Evolutionary conservation across 2,888 invertebrate genomes (phyloP), one percentile per base, ranked within the genome.

Genomic region (Lasioglossum calceatum): DNA sequence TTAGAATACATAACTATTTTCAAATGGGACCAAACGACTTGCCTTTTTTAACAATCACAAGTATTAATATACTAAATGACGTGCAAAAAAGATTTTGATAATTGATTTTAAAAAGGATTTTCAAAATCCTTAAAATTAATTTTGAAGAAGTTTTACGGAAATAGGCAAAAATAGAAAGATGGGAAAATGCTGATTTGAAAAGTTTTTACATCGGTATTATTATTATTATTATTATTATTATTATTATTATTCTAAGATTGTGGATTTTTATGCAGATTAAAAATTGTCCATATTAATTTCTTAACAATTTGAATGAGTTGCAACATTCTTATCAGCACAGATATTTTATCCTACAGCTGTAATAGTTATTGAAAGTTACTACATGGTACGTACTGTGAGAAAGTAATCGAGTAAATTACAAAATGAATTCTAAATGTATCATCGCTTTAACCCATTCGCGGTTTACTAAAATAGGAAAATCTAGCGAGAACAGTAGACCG

Each of bases 401-500:
- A 19, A 54, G 23, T 54, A 10, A n/a, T n/a, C 10, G 58, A 4
- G 58, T 58, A 58, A n/a, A n/a, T n/a, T 58, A n/a, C n/a, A 4
- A n/a, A 58, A 58, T n/a, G 0, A 58, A n/a, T 58, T 58, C 12
- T 12, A n/a, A 58, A n/a, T 0, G 12, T 4, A 58, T 7, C 10
- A 12, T 58, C 1, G 58, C n/a, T 58, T 58, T 4, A n/a, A 12
- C 12, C 0, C 1, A 12, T n/a, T 12, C 12, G 10, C 12, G 12
- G n/a, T n/a, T 12, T n/a, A 3, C 58, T 58, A 4, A 58, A n/a
- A 58, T 58, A 58, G 10, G n/a, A 58, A 58, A 58, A 58, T n/a
- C 12, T 12, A 10, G 23, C 4, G n/a, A 12, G 0, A 12, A 23
- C 4, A n/a, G 58, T 54, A 50, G 50, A 82, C 82, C 92, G 96